Conservation (phyloP, 2,888 invertebrate species). For the Xanthostigma xanthostigma region DNA sequence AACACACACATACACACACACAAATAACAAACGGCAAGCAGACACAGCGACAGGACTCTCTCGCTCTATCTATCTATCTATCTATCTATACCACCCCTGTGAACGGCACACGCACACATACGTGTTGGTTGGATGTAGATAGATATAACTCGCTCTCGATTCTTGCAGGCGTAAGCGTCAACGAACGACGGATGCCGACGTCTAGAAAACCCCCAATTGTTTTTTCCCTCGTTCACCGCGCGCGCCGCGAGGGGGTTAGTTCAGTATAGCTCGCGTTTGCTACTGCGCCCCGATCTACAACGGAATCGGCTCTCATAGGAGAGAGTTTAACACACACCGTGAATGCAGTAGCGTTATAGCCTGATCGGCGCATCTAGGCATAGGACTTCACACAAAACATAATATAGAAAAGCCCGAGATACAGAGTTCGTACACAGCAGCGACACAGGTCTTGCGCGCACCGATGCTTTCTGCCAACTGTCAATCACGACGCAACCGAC, state of each 20-base stretch:
- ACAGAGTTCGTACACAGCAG: not conserved
- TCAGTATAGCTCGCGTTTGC: not conserved
- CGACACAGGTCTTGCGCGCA: constrained; percentile 41
- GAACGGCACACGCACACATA: too few relatives aligned
- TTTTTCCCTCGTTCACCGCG: constrained; percentile 1
- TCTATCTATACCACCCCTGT: too few relatives aligned
- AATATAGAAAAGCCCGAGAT: not conserved
- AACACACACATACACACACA: not conserved
- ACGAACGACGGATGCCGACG: not conserved
- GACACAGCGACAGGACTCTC: too few relatives aligned
- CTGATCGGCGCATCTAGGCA: too few relatives aligned
- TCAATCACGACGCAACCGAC: constrained; percentile 41
- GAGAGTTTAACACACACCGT: not conserved
- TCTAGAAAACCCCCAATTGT: constrained; percentile 4
- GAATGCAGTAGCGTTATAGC: not conserved
- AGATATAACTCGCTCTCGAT: too few relatives aligned
- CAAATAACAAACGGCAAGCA: too few relatives aligned
- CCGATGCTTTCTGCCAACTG: constrained; percentile 51
- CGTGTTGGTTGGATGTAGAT: too few relatives aligned
- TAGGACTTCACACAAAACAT: not conserved
- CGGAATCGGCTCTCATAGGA: too few relatives aligned
- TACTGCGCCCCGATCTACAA: constrained; percentile 1
- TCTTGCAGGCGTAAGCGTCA: not conserved
- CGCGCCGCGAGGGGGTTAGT: not conserved
- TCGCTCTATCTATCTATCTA: too few relatives aligned